phyloP scores from a whole-genome alignment of 2,888 invertebrate species.

The Villa cingulata region DNA sequence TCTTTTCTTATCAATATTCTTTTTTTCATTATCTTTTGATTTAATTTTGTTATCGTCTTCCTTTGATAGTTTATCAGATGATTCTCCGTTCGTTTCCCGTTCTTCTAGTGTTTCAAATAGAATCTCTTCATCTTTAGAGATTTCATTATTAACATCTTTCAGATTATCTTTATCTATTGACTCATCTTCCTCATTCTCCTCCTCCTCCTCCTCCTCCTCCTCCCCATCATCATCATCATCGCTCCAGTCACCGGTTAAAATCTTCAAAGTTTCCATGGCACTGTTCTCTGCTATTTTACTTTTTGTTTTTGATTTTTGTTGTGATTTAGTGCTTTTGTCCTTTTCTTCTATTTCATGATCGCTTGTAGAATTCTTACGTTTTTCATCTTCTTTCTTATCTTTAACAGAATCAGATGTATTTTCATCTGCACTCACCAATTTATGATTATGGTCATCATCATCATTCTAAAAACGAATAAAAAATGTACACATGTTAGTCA shows the following conservation, averaged over 20 bases:
- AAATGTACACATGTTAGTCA: too few relatives aligned
- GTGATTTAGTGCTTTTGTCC: not conserved
- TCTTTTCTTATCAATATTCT: constrained; percentile 31
- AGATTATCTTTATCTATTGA: constrained; percentile 2
- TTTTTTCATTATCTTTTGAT: constrained; percentile 17
- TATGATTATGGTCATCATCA: too few relatives aligned
- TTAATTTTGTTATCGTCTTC: constrained; percentile 3
- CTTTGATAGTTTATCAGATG: not conserved
- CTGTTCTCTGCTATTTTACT: constrained; percentile 1
- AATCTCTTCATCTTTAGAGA: constrained; percentile 1
- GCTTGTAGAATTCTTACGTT: not conserved
- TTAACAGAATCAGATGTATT: constrained; percentile 21
- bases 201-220: constrained; percentile 11
- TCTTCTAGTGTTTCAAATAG: not conserved
- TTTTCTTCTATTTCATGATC: not conserved
- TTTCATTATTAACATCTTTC: too few relatives aligned
- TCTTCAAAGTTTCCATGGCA: constrained; percentile 7
- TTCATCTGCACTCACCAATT: too few relatives aligned
- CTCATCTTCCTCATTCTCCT: constrained; percentile 12
- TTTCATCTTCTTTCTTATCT: constrained; percentile 6
- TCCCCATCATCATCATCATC: constrained; percentile 32
- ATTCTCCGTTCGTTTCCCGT: not conserved
- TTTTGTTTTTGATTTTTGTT: not conserved
- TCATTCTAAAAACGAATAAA: too few relatives aligned
- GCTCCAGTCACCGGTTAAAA: constrained; percentile 33